phyloP scores from a whole-genome alignment of 2,888 invertebrate genomes.

The Synergus gifuensis region DNA sequence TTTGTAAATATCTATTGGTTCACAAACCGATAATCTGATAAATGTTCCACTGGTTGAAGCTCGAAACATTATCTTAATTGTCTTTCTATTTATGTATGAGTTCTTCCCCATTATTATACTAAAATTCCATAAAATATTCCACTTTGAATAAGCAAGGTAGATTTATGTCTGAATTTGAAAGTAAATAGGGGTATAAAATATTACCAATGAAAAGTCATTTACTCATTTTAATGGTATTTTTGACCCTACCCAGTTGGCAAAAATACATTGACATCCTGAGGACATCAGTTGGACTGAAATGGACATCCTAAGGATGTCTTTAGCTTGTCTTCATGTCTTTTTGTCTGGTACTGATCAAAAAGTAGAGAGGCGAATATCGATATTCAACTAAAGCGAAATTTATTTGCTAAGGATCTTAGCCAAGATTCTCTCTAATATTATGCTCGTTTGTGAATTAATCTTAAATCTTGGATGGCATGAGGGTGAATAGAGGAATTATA shows the following conservation, averaged over 20 bases:
- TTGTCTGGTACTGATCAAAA: neutral
- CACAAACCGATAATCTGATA: too few species aligned
- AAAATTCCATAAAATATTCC: neutral
- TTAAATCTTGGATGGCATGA: constrained; percentile 22
- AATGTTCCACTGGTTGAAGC: too few species aligned
- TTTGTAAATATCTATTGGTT: too few species aligned
- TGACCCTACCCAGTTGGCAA: neutral
- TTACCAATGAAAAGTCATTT: neutral
- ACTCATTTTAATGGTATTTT: neutral
- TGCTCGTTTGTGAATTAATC: neutral
- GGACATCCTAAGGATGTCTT: too few species aligned
- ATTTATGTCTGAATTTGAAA: neutral
- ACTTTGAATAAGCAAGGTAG: neutral
- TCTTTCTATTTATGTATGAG: too few species aligned
- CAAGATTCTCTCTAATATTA: neutral
- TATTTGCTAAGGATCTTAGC: constrained; percentile 2
- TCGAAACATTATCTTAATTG: too few species aligned
- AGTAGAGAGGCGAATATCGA: neutral
- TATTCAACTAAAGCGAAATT: constrained; percentile 21
- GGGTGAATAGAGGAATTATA: constrained; percentile 21
- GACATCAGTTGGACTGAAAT: too few species aligned
- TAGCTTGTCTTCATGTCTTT: too few species aligned
- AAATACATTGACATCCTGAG: too few species aligned
- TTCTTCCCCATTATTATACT: too few species aligned
- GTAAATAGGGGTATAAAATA: neutral